Percentiles rank a stretch among this genome's conserved stretches.
Conservation (phyloP, 1,140 invertebrate genomes). For the Chrysopa pallens region DNA sequence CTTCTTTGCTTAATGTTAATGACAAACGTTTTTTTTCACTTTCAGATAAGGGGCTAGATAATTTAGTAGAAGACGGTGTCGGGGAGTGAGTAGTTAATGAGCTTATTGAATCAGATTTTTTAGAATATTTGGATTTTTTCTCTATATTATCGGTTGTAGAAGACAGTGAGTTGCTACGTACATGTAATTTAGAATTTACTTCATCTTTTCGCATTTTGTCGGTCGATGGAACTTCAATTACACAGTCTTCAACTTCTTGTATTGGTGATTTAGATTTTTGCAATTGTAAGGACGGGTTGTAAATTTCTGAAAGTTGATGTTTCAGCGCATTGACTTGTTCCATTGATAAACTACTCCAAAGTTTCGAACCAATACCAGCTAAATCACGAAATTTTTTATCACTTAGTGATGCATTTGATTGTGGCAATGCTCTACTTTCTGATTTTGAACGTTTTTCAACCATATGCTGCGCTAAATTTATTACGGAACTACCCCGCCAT, state of each 20-base stretch:
- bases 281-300: constrained; percentile 32
- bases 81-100: constrained; percentile 17
- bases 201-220: constrained; percentile 21
- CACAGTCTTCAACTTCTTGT: constrained; percentile 24
- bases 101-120: constrained; percentile 34
- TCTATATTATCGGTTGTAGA: constrained; percentile 23
- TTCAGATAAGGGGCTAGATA: constrained; percentile 29
- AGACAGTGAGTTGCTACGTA: constrained; percentile 45
- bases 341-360: constrained; percentile 69
- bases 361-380: constrained; percentile 46
- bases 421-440: constrained; percentile 12
- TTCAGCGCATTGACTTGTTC: constrained; percentile 70
- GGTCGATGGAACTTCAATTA: constrained; percentile 36
- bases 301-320: constrained; percentile 65
- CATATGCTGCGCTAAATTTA: constrained; percentile 51
- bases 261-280: constrained; percentile 11
- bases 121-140: constrained; percentile 17
- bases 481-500: constrained; percentile 66
- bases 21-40: constrained; percentile 53
- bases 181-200: constrained; percentile 27
- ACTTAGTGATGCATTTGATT: constrained; percentile 10
- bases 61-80: constrained; percentile 20
- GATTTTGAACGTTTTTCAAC: constrained; percentile 26
- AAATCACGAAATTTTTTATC: constrained; percentile 22
- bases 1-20: constrained; percentile 48